Evolutionary conservation across 2,113 vertebrate species (phyloP).

Genomic region (Amblyornis subalaris): DNA sequence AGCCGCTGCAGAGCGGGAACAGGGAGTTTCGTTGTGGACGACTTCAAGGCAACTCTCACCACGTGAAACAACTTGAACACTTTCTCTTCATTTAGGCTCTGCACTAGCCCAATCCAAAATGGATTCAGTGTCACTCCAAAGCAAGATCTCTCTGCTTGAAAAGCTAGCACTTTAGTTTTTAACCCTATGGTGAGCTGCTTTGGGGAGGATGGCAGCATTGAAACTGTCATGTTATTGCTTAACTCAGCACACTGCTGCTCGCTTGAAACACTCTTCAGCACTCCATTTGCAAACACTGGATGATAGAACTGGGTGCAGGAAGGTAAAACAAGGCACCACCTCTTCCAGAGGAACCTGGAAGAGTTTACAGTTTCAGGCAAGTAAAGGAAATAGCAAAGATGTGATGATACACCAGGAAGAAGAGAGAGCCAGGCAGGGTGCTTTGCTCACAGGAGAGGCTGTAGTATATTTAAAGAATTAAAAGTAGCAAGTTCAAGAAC

Average conservation of each 20-base stretch:
- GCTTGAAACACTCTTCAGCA: neutral
- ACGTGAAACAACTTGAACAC: accelerated
- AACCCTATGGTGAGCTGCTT: neutral
- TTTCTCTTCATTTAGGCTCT: neutral
- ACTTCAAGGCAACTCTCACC: no score
- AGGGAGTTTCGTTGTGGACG: accelerated
- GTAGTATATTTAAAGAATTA: neutral
- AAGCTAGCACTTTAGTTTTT: neutral
- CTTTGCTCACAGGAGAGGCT: neutral
- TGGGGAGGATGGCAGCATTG: neutral
- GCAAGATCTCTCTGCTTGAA: neutral
- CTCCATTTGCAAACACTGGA: neutral
- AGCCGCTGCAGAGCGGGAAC: neutral
- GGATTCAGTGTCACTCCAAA: neutral
- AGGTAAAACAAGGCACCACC: neutral
- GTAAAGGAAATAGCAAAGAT: neutral
- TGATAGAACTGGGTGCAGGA: neutral
- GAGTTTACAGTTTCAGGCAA: neutral
- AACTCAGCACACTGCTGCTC: neutral
- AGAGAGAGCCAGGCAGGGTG: neutral
- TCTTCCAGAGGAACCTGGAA: neutral
- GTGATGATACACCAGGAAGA: neutral
- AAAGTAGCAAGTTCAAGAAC: neutral
- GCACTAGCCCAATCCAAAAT: neutral
- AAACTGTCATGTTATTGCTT: neutral